These are phyloP conservation scores for Atethmia centrago DNA, from an alignment of 2,888 invertebrate species.

Conservation along the genomic window DNA sequence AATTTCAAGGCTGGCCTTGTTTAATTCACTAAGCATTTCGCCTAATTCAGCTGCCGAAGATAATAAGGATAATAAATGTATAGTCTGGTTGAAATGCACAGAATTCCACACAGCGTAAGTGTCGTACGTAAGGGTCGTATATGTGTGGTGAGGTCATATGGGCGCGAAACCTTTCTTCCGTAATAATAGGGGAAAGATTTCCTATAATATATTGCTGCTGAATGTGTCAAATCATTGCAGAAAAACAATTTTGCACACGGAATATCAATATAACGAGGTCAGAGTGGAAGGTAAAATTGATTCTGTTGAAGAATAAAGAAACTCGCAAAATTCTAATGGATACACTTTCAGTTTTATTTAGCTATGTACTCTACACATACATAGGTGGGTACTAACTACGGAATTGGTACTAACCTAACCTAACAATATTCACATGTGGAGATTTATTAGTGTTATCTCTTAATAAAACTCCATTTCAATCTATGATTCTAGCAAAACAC, in stretches of 20 bases:
- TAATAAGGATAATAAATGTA: no score
- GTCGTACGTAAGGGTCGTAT: no score
- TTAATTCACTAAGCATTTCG: no score
- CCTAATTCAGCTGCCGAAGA: no score
- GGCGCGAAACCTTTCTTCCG: constrained; percentile 20
- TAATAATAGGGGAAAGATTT: constrained; percentile 14
- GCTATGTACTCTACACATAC: neutral
- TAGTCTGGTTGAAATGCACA: constrained; percentile 16
- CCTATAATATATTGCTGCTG: constrained; percentile 30
- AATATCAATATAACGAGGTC: constrained; percentile 15
- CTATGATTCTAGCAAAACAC: neutral
- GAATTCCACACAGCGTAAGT: constrained; percentile 2
- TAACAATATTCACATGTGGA: neutral
- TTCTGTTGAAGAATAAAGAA: neutral
- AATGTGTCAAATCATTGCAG: constrained; percentile 42
- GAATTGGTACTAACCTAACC: no score
- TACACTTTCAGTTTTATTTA: neutral
- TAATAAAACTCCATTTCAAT: neutral
- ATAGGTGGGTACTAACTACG: neutral
- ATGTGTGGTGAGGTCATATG: neutral
- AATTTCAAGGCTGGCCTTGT: no score
- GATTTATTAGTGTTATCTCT: no score
- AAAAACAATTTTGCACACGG: constrained; percentile 27
- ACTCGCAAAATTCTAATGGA: neutral
- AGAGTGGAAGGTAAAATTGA: neutral